Conservation (phyloP, 2,888 invertebrate species). For the Oscheius sp. region DNA sequence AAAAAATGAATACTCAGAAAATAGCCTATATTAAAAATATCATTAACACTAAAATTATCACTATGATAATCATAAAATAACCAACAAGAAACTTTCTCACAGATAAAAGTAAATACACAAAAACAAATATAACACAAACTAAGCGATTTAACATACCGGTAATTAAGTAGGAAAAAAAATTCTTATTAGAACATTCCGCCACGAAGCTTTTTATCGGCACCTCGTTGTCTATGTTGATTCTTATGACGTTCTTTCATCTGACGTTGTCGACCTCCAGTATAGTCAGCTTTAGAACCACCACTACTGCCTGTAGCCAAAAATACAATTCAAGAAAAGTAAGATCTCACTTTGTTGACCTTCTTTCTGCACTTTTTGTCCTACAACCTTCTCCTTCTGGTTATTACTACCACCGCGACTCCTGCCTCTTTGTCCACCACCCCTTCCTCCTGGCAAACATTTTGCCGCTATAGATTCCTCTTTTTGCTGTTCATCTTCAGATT, state of each 20-base stretch:
- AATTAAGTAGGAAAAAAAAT: no score
- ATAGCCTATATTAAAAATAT: no score
- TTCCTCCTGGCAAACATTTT: neutral
- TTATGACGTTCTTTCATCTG: slow-evolving; percentile 57
- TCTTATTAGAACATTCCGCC: neutral
- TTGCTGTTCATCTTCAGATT: slow-evolving; percentile 21
- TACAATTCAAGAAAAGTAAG: neutral
- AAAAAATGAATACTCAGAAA: no score
- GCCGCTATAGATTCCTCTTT: neutral
- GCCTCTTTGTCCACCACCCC: neutral
- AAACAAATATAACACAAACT: no score
- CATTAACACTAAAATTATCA: no score
- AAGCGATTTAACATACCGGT: no score
- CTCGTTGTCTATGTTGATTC: slow-evolving; percentile 50
- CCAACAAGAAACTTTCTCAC: no score
- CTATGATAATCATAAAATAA: no score
- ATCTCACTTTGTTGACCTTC: neutral
- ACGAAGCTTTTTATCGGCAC: slow-evolving; percentile 50
- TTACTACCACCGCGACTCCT: slow-evolving; percentile 26
- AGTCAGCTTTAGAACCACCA: slow-evolving; percentile 14
- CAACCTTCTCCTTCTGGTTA: slow-evolving; percentile 16
- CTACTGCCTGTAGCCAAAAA: no score
- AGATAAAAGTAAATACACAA: no score
- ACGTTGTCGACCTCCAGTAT: slow-evolving; percentile 54
- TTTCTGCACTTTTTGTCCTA: neutral